Conservation (phyloP, 1,140 invertebrate genomes). For the Sarcophaga bullata region DNA sequence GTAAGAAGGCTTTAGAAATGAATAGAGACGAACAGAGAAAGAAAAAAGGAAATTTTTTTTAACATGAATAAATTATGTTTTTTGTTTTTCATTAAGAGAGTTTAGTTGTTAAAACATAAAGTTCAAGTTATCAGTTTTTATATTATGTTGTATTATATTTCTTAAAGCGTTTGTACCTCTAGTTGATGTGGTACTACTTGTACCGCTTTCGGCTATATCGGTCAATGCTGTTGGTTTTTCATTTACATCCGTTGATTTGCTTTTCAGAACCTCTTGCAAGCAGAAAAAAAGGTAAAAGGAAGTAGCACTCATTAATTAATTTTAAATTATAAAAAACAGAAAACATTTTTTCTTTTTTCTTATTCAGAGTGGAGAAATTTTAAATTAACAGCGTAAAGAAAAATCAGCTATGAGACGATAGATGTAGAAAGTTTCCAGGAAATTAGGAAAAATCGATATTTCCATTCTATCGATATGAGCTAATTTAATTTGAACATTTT, state of each 20-base stretch:
- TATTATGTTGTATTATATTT: background rate
- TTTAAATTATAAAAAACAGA: background rate
- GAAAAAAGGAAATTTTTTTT: too few relatives aligned
- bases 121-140: background rate
- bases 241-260: slow-evolving; percentile 30
- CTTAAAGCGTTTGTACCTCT: background rate
- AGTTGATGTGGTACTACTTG: slow-evolving; percentile 26
- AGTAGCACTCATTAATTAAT: background rate
- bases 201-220: slow-evolving; percentile 56
- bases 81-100: too few relatives aligned
- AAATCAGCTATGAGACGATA: background rate
- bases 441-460: too few relatives aligned
- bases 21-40: too few relatives aligned
- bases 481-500: too few relatives aligned
- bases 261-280: slow-evolving; percentile 12
- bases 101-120: too few relatives aligned
- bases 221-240: slow-evolving; percentile 48
- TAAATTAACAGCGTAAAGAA: background rate
- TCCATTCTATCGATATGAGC: too few relatives aligned
- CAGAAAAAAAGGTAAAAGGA: background rate
- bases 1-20: too few relatives aligned
- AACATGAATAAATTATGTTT: too few relatives aligned
- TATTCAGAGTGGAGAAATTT: too few relatives aligned
- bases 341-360: too few relatives aligned
- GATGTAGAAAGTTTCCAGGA: too few relatives aligned